Percentiles rank a stretch among this genome's conserved stretches.
Conservation (phyloP, 1,140 invertebrate species). For the Drosophila cardini region DNA sequence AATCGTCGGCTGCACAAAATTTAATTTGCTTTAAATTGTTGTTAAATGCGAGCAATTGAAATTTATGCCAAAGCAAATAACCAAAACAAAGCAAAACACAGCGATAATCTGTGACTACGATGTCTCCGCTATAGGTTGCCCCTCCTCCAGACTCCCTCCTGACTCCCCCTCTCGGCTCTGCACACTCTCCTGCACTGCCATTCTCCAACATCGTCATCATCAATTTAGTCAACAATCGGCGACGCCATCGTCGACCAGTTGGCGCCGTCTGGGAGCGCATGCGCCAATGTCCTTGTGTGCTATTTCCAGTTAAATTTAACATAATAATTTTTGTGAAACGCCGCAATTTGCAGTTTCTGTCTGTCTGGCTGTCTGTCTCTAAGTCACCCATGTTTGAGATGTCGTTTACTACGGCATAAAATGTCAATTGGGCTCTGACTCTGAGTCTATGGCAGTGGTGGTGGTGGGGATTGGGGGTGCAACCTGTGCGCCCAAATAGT, state of each 20-base stretch:
- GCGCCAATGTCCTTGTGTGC: constrained; percentile 80
- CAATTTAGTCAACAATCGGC: constrained; percentile 75
- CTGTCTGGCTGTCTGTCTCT: constrained; percentile 35
- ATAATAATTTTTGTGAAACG: constrained; percentile 78
- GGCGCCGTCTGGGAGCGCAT: constrained; percentile 79
- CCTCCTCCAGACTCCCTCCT: background rate
- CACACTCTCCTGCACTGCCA: constrained; percentile 1
- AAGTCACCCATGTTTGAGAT: constrained; percentile 38
- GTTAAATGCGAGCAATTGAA: constrained; percentile 82
- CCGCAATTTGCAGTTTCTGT: constrained; percentile 66
- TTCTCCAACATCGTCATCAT: constrained; percentile 64
- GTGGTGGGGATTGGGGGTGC: constrained; percentile 33
- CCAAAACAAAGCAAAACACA: constrained; percentile 58
- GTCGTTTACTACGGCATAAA: constrained; percentile 76
- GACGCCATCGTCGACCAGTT: constrained; percentile 59
- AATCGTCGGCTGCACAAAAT: constrained; percentile 66
- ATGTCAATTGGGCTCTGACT: constrained; percentile 72
- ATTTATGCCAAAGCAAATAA: constrained; percentile 72
- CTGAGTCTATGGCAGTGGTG: background rate
- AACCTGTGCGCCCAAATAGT: constrained; percentile 64
- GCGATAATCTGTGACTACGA: constrained; percentile 66
- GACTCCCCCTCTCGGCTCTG: too few relatives aligned
- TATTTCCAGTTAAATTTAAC: constrained; percentile 76
- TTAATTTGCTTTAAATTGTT: constrained; percentile 82
- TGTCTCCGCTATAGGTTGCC: constrained; percentile 8